These are phyloP conservation scores for Solea solea DNA, from an alignment of 2,113 vertebrate species.

Conservation along the genomic window DNA sequence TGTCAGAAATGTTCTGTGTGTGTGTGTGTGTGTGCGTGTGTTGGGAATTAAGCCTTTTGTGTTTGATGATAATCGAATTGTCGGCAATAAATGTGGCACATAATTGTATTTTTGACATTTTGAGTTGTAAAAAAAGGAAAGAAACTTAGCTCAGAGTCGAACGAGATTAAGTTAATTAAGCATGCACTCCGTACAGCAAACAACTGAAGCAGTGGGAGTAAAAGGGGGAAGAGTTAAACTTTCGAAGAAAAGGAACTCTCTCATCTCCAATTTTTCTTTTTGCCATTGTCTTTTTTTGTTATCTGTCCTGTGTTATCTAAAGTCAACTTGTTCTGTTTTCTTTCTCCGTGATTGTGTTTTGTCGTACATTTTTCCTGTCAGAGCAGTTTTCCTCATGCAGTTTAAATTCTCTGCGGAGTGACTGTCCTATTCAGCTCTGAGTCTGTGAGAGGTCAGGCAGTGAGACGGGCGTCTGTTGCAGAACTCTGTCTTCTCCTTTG, in stretches of 20 bases:
- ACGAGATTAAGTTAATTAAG: constrained; percentile 71
- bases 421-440: constrained; percentile 40
- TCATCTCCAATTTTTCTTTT: neutral
- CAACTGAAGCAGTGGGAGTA: constrained; percentile 33
- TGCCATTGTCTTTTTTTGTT: no score
- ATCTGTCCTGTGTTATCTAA: no score
- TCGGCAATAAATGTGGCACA: constrained; percentile 68
- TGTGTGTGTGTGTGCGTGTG: constrained; percentile 23
- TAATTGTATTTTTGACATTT: constrained; percentile 74
- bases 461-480: constrained; percentile 41
- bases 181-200: constrained; percentile 37
- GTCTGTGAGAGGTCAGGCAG: constrained; percentile 31
- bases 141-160: constrained; percentile 58
- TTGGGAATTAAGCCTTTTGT: constrained; percentile 57
- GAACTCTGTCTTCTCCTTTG: constrained; percentile 40
- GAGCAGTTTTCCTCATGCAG: constrained; percentile 39
- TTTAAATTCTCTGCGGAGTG: neutral
- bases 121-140: neutral
- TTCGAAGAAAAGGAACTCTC: constrained; percentile 37
- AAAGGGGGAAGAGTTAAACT: constrained; percentile 29
- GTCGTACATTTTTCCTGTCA: constrained; percentile 12
- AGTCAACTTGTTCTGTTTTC: neutral
- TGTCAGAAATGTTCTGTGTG: constrained; percentile 43
- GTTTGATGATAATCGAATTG: constrained; percentile 78
- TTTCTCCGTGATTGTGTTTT: constrained; percentile 34